Evolutionary conservation across 1,140 invertebrate genomes (phyloP).

Genomic region (Phocides pigmalion): DNA sequence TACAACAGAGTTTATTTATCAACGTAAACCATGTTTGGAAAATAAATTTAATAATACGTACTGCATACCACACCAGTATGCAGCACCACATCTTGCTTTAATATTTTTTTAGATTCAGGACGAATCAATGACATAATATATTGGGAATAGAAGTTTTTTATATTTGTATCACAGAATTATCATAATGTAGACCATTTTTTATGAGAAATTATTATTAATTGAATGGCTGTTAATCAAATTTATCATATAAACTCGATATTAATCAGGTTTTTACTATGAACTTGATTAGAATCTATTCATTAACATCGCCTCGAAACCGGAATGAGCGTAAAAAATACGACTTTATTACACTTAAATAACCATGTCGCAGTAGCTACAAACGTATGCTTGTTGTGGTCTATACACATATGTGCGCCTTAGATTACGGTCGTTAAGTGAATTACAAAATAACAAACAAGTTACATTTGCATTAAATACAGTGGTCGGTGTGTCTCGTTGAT

Average conservation of each 20-base stretch:
- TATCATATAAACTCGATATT: slow-evolving; percentile 26
- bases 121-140: too few relatives aligned
- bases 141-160: too few relatives aligned
- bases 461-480: slow-evolving; percentile 28
- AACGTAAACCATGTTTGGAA: too few relatives aligned
- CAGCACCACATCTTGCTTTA: too few relatives aligned
- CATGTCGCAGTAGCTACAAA: slow-evolving; percentile 2
- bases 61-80: too few relatives aligned
- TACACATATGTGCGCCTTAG: background rate
- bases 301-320: slow-evolving; percentile 15
- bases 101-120: too few relatives aligned
- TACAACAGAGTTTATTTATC: too few relatives aligned
- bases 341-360: slow-evolving; percentile 4
- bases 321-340: slow-evolving; percentile 23
- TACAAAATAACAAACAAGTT: slow-evolving; percentile 32
- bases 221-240: slow-evolving; percentile 13
- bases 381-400: background rate
- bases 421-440: slow-evolving; percentile 19
- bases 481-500: slow-evolving; percentile 21
- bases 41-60: too few relatives aligned
- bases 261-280: slow-evolving; percentile 31
- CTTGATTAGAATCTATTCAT: slow-evolving; percentile 30
- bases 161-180: too few relatives aligned
- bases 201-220: background rate
- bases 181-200: too few relatives aligned